Evolutionary conservation across 2,797 vertebrate species (phyloP).

Genomic region (Myotis myotis): DNA sequence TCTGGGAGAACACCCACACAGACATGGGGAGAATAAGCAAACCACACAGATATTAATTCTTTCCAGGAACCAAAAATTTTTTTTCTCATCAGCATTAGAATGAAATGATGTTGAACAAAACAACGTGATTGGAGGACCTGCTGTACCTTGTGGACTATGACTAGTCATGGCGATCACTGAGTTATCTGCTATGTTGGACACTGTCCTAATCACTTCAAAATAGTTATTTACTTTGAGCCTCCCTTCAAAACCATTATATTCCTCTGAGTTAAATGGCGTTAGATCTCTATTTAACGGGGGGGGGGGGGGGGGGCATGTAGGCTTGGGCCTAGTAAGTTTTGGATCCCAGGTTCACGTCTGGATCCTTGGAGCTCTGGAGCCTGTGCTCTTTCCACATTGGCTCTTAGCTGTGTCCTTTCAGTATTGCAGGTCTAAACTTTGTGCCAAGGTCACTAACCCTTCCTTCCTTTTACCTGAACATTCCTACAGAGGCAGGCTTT

Average conservation of each 20-base stretch:
- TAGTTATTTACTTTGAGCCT: background rate
- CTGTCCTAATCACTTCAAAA: background rate
- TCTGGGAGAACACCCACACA: background rate
- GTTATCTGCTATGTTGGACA: background rate
- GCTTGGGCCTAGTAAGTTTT: background rate
- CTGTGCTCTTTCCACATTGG: background rate
- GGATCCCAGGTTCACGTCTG: background rate
- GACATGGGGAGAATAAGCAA: background rate
- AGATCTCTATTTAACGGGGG: background rate
- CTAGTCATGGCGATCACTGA: background rate
- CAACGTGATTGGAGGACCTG: background rate
- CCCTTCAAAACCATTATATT: background rate
- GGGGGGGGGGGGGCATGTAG: rapidly evolving
- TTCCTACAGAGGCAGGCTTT: background rate
- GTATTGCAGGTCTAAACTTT: background rate
- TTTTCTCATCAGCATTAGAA: background rate
- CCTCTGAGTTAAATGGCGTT: background rate
- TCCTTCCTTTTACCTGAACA: background rate
- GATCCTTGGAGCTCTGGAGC: background rate
- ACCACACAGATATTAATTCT: background rate
- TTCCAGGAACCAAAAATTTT: background rate
- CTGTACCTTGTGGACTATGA: background rate
- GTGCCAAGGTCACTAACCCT: background rate
- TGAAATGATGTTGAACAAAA: background rate
- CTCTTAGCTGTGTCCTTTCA: background rate